phyloP scores from a whole-genome alignment of 2,113 vertebrate genomes.

The Tupaia tana region DNA sequence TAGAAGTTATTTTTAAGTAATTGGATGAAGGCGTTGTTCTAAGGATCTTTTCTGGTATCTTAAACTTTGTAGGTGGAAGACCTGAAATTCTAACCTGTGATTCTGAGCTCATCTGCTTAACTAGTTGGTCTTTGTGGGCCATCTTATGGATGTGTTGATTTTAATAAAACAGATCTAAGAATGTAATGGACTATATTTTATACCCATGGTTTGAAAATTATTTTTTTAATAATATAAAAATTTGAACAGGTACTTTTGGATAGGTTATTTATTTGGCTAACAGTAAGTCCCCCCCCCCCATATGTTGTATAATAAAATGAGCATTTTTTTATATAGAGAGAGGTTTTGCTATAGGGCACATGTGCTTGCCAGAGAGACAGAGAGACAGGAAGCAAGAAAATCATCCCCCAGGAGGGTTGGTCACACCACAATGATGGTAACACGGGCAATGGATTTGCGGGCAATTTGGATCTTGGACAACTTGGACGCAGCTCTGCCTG shows the following conservation, averaged over 20 bases:
- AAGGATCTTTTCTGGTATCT: background rate
- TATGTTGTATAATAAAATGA: conserved; percentile 23
- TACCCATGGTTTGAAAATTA: conserved; percentile 18
- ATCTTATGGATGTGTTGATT: background rate
- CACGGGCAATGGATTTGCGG: too few relatives aligned
- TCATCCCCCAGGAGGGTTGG: too few relatives aligned
- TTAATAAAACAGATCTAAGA: background rate
- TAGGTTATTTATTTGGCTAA: background rate
- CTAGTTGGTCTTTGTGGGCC: background rate
- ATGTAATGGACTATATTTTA: background rate
- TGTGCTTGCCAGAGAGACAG: too few relatives aligned
- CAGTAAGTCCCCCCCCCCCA: conserved; percentile 1
- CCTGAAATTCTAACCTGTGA: background rate
- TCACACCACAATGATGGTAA: too few relatives aligned
- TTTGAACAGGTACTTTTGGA: background rate
- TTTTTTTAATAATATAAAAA: background rate
- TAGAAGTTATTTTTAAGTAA: background rate
- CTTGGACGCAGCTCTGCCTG: too few relatives aligned
- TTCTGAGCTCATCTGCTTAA: background rate
- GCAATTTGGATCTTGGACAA: too few relatives aligned
- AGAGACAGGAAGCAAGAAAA: too few relatives aligned
- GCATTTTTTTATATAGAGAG: background rate
- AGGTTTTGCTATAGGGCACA: too few relatives aligned
- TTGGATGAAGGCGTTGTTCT: background rate
- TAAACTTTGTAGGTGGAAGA: background rate